phyloP scores from a whole-genome alignment of 2,113 vertebrate species.

The Ceuthmochares aereus region DNA sequence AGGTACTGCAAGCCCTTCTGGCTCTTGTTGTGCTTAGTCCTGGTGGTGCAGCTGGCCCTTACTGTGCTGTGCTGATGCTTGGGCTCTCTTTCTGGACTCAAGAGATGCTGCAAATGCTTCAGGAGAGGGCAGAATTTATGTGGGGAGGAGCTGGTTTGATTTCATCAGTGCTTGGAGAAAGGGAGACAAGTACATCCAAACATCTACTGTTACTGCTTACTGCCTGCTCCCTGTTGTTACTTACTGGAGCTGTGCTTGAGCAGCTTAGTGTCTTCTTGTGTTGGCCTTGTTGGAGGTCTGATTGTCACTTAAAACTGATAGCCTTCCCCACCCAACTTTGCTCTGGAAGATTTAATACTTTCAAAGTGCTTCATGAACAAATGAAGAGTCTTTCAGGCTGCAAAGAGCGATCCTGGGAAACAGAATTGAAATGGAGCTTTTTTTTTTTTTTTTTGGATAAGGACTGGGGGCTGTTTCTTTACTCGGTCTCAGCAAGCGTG shows the following conservation, averaged over 20 bases:
- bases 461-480: background rate
- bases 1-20: fast-evolving
- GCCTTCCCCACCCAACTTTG: background rate
- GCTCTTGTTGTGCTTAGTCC: fast-evolving
- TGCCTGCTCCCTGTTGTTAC: background rate
- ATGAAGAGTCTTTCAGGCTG: background rate
- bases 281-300: background rate
- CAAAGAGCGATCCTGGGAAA: background rate
- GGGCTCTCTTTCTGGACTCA: background rate
- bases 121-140: background rate
- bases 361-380: background rate
- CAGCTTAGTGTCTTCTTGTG: fast-evolving
- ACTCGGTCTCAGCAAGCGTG: fast-evolving
- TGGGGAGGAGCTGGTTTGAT: background rate
- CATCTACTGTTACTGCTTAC: background rate
- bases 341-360: background rate
- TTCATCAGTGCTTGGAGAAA: background rate
- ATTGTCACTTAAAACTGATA: background rate
- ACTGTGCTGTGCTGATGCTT: background rate
- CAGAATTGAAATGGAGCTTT: background rate
- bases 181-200: fast-evolving
- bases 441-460: background rate
- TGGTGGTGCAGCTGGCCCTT: background rate
- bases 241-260: background rate
- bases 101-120: background rate